Conservation (phyloP, 1,140 invertebrate genomes). For the Pachypeltis micranthus region DNA sequence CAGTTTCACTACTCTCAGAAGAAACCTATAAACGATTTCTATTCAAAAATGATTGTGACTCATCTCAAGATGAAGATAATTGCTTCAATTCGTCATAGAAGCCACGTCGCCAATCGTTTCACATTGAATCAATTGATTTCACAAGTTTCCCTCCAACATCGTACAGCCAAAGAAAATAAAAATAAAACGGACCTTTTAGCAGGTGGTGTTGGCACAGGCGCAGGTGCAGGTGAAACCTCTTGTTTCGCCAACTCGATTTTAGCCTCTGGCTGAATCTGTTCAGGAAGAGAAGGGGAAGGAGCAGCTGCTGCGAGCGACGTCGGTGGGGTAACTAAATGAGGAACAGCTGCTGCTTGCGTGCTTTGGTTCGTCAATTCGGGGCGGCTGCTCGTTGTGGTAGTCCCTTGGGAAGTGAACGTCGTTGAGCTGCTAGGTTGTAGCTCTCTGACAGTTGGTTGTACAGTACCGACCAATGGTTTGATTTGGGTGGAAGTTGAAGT, state of each 20-base stretch:
- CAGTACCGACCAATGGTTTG: constrained; percentile 43
- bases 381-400: background rate
- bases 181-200: constrained; percentile 1
- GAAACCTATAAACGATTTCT: too few species aligned
- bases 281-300: background rate
- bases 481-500: constrained; percentile 28
- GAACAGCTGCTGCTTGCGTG: background rate
- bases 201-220: background rate
- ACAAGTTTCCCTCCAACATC: too few species aligned
- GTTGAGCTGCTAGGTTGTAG: constrained; percentile 20
- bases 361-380: background rate
- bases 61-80: too few species aligned
- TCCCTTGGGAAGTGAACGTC: background rate
- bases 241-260: background rate
- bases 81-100: too few species aligned
- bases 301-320: too few species aligned
- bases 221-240: background rate
- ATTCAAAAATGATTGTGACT: too few species aligned
- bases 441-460: constrained; percentile 41
- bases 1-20: too few species aligned
- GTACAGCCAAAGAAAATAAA: too few species aligned
- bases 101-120: too few species aligned
- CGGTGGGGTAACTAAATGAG: background rate
- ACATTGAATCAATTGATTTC: too few species aligned
- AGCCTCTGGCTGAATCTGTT: background rate